Base-by-base conservation (phyloP, 2,113 vertebrate species). In the Uropsilus gracilis region DNA sequence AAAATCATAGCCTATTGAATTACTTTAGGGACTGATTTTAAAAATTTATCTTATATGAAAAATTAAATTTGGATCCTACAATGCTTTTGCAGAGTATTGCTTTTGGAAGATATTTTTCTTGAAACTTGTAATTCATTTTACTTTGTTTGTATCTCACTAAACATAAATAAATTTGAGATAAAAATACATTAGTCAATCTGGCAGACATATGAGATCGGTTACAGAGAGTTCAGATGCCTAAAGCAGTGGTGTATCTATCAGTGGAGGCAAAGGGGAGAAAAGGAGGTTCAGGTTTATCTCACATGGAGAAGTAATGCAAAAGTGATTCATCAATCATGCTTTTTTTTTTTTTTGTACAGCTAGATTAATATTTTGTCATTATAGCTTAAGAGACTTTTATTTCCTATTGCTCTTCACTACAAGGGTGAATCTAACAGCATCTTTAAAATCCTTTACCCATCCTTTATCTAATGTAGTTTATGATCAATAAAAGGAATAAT, bases 51-150 rank as follows among this genome's bases (percentile, higher is more conserved):
- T 98, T 97, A 87, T 66, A 97, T 95, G 97, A 97, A 98, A 97
- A 97, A 98, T 97, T 97, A 95, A 97, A 98, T 98, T 98, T 98
- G 94, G 86, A 96, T 90, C 94, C 92, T 95, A 77, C 95, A 95
- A 39, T 98, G 95, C 96, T 97, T 96, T 96, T 97, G 86, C 71
- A 94, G 94, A 94, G 93, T 97, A 98, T 98, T 98, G 98, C 97
- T 98, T 98, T 98, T 97, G 96, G 97, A 98, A 97, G 97, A 97
- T 93, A 97, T 96, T 97, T 97, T 96, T 98, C 96, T 97, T 98
- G 97, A 98, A 98, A 98, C 91, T 98, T 98, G 96, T 97, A 98
- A 98, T 97, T 98, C 80, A 96, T 98, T 98, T 98, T 98, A 95
- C 96, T 98, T 98, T 97, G 96, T 98, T 98, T 98, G 98, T 98